phyloP scores from a whole-genome alignment of 2,888 invertebrate species.

The Spodoptera littoralis region DNA sequence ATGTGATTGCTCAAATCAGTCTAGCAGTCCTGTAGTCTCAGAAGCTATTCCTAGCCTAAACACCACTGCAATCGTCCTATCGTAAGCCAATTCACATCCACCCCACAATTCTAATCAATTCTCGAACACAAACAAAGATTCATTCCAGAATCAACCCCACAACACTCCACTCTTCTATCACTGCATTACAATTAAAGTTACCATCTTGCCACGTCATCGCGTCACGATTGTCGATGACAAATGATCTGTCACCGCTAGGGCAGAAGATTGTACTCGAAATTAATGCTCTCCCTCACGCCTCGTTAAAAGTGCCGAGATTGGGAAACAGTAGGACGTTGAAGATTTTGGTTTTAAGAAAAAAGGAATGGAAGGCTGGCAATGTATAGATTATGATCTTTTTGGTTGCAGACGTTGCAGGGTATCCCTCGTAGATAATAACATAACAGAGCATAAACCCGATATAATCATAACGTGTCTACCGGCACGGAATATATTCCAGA shows the following conservation, averaged over 20 bases:
- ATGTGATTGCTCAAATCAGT: too few species aligned
- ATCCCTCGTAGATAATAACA: not conserved
- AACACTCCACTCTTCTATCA: slow-evolving; percentile 42
- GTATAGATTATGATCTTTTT: not conserved
- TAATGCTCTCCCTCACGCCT: slow-evolving; percentile 69
- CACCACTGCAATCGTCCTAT: too few species aligned
- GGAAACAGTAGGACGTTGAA: slow-evolving; percentile 29
- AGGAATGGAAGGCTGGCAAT: not conserved
- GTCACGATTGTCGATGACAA: slow-evolving; percentile 59
- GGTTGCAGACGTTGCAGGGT: not conserved
- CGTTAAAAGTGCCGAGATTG: slow-evolving; percentile 50
- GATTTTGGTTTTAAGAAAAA: slow-evolving; percentile 21
- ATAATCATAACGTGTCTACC: slow-evolving; percentile 16
- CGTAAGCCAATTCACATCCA: too few species aligned
- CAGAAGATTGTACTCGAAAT: slow-evolving; percentile 69
- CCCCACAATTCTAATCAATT: too few species aligned
- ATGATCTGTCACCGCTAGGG: slow-evolving; percentile 65
- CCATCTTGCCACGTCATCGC: slow-evolving; percentile 56
- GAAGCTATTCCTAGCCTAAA: too few species aligned
- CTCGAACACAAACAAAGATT: not conserved
- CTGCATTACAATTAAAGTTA: slow-evolving; percentile 57
- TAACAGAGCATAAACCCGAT: not conserved
- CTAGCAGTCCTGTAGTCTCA: too few species aligned
- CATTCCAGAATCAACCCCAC: slow-evolving; percentile 29
- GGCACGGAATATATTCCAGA: slow-evolving; percentile 28